Evolutionary conservation across 2,797 vertebrate species (phyloP).

Genomic region (Pseudochaenichthys georgianus): DNA sequence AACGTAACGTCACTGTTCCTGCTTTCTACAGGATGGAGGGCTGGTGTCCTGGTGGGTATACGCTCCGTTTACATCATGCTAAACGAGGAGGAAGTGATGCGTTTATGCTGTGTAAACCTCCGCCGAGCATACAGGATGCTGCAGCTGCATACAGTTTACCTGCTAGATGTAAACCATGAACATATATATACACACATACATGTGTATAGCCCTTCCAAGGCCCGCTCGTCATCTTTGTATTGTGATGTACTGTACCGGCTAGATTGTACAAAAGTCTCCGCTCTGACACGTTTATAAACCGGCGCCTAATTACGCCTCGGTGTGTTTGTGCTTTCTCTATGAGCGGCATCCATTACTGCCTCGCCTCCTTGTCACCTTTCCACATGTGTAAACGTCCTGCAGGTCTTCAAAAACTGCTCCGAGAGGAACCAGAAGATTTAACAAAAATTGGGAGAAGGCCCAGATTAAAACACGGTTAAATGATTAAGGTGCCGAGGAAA

Average conservation of each 20-base stretch:
- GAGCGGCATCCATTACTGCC: constrained; percentile 40
- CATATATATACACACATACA: constrained; percentile 36
- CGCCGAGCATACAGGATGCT: constrained; percentile 57
- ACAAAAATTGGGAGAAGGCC: constrained; percentile 55
- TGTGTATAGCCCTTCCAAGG: constrained; percentile 39
- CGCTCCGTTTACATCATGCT: constrained; percentile 74
- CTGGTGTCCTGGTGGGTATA: constrained; percentile 46
- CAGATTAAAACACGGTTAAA: constrained; percentile 76
- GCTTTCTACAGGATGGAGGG: constrained; percentile 48
- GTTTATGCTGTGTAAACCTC: constrained; percentile 83
- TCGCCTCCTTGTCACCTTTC: constrained; percentile 48
- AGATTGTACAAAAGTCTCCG: constrained; percentile 5
- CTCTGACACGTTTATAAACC: constrained; percentile 63
- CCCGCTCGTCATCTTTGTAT: constrained; percentile 30
- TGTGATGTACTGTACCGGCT: constrained; percentile 51
- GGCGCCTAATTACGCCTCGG: constrained; percentile 39
- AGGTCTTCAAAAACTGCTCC: constrained; percentile 23
- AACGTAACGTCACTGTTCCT: constrained; percentile 59
- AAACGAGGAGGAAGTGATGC: constrained; percentile 79
- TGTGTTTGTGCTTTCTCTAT: constrained; percentile 51
- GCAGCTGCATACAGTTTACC: constrained; percentile 83
- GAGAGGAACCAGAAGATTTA: constrained; percentile 56
- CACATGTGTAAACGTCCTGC: constrained; percentile 46
- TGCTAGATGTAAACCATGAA: constrained; percentile 77
- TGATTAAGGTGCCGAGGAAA: constrained; percentile 74